Evolutionary conservation across 2,113 vertebrate species (phyloP).

Genomic region (Neoarius graeffei): DNA sequence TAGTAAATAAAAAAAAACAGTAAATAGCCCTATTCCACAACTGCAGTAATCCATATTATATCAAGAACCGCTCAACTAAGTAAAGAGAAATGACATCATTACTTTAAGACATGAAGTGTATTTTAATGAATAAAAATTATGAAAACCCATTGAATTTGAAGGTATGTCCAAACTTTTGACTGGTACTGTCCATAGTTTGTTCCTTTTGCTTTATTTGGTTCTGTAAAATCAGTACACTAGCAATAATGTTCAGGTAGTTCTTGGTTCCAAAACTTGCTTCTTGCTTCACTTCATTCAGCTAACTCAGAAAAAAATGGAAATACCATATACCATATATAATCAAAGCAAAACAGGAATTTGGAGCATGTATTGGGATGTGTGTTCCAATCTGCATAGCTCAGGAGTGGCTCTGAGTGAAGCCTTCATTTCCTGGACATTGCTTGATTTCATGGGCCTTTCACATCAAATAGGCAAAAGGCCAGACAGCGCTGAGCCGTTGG

Average conservation of each 20-base stretch:
- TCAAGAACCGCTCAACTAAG: too few relatives aligned
- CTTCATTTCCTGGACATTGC: conserved; percentile 67
- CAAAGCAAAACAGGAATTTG: conserved; percentile 35
- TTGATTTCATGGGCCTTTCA: conserved; percentile 67
- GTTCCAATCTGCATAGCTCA: conserved; percentile 55
- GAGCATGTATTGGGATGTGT: conserved; percentile 56
- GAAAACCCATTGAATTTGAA: too few relatives aligned
- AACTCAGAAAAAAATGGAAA: neutral
- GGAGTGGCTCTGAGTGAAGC: conserved; percentile 54
- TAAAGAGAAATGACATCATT: too few relatives aligned
- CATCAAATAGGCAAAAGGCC: conserved; percentile 61
- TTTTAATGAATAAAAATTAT: too few relatives aligned
- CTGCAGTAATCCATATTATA: too few relatives aligned
- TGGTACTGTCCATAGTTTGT: neutral
- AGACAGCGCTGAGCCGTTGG: conserved; percentile 65
- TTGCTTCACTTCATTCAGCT: neutral
- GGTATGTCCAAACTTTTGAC: too few relatives aligned
- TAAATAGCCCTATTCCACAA: too few relatives aligned
- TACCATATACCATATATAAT: neutral
- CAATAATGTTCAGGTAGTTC: neutral
- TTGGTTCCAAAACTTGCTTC: too few relatives aligned
- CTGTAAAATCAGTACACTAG: neutral
- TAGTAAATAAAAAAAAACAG: too few relatives aligned
- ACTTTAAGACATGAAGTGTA: too few relatives aligned
- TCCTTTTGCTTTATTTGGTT: neutral